Evolutionary conservation across 1,140 invertebrate genomes (phyloP).

Genomic region (Ctenoplectra terminalis): DNA sequence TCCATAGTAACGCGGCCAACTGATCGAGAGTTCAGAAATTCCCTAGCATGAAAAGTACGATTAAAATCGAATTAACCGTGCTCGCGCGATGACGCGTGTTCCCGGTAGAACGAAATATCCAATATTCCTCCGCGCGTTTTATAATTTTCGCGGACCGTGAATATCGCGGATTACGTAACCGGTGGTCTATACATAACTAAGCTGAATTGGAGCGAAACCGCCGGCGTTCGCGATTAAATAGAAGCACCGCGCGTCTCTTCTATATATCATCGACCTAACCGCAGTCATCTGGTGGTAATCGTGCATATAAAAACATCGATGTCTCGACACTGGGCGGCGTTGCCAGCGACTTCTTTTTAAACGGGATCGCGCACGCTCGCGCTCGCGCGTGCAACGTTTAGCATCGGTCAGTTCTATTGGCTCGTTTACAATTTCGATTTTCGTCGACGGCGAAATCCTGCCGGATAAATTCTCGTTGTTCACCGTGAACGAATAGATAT

Average conservation of each 20-base stretch:
- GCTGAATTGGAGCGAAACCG: conserved; percentile 38
- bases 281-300: neutral
- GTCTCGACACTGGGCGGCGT: neutral
- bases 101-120: no score
- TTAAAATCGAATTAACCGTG: no score
- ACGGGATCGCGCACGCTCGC: neutral
- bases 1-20: no score
- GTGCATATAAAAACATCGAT: neutral
- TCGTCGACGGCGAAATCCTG: no score
- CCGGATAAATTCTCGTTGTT: neutral
- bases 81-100: neutral
- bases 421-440: conserved; percentile 1
- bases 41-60: no score
- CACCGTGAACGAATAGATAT: no score
- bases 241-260: conserved; percentile 10
- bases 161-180: conserved; percentile 36
- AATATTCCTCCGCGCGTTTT: neutral
- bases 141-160: conserved; percentile 11
- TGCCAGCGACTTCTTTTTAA: neutral
- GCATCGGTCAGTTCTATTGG: neutral
- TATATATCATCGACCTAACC: neutral
- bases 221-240: conserved; percentile 37
- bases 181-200: conserved; percentile 23
- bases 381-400: neutral
- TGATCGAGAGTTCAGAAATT: no score